Conservation (phyloP, 2,888 invertebrate genomes). For the Cephus spinipes region DNA sequence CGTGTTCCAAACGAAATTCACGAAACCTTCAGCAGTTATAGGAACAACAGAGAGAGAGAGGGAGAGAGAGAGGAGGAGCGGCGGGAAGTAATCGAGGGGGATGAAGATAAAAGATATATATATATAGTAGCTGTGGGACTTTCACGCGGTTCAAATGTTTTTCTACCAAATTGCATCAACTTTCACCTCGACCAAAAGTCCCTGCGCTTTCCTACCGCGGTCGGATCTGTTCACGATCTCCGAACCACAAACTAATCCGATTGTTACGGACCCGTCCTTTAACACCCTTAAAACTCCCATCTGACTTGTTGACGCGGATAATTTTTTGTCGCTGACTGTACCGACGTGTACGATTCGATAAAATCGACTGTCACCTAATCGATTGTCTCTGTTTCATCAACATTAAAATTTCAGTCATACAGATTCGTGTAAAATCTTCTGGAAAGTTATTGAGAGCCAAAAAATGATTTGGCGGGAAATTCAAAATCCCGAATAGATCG, state of each 20-base stretch:
- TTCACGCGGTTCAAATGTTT: constrained; percentile 31
- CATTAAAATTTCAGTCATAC: neutral
- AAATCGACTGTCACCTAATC: neutral
- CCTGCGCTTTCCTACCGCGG: neutral
- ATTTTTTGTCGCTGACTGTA: constrained; percentile 29
- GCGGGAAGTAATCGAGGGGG: neutral
- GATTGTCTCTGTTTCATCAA: neutral
- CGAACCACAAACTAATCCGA: neutral
- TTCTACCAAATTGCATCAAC: constrained; percentile 36
- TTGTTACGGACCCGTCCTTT: neutral
- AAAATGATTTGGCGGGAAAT: neutral
- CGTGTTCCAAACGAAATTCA: neutral
- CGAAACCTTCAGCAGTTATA: neutral
- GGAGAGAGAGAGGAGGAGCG: too few species aligned
- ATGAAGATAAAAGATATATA: neutral
- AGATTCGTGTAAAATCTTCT: neutral
- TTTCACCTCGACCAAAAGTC: constrained; percentile 12
- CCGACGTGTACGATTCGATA: neutral
- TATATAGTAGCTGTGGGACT: constrained; percentile 10
- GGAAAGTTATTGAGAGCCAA: neutral
- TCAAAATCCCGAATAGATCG: neutral
- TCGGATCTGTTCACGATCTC: neutral
- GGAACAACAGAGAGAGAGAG: neutral
- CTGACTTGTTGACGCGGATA: constrained; percentile 24
- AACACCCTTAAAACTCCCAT: neutral